A percentile compares a stretch with the other conserved stretches of the same genome.
Evolutionary conservation across 2,113 vertebrate species (phyloP).

Genomic region (Zingel zingel): DNA sequence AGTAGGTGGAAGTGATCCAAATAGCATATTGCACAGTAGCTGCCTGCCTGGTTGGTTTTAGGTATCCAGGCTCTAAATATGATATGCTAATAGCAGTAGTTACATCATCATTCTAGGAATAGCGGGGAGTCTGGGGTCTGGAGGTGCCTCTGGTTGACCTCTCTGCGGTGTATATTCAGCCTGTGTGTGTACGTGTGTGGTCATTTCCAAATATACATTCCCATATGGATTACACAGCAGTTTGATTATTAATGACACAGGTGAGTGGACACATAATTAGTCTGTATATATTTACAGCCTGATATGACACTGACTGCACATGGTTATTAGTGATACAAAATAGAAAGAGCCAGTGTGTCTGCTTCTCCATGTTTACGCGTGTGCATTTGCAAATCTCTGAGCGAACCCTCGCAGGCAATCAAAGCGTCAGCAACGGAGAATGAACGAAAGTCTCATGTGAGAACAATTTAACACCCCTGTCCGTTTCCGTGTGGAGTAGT

Average conservation of each 20-base stretch:
- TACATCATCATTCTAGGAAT: slow-evolving; percentile 82
- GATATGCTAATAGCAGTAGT: slow-evolving; percentile 78
- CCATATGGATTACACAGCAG: slow-evolving; percentile 75
- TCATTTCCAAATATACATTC: slow-evolving; percentile 79
- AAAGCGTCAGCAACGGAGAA: slow-evolving; percentile 73
- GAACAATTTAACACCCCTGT: slow-evolving; percentile 60
- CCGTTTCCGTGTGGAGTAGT: slow-evolving; percentile 44
- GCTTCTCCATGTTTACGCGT: neutral
- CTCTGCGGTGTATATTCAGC: slow-evolving; percentile 70
- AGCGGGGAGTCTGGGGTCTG: slow-evolving; percentile 78
- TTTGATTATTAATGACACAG: slow-evolving; percentile 59
- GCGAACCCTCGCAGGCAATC: slow-evolving; percentile 63
- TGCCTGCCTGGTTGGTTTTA: slow-evolving; percentile 71
- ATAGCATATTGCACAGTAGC: slow-evolving; percentile 76
- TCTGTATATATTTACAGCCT: slow-evolving; percentile 47
- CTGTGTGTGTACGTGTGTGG: slow-evolving; percentile 72
- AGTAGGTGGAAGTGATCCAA: slow-evolving; percentile 56
- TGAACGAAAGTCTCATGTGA: slow-evolving; percentile 60
- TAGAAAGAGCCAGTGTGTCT: neutral
- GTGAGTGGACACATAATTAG: slow-evolving; percentile 63
- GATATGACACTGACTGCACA: slow-evolving; percentile 18
- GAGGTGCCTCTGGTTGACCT: slow-evolving; percentile 74
- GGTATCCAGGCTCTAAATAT: slow-evolving; percentile 72
- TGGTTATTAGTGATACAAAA: slow-evolving; percentile 37
- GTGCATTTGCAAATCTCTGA: slow-evolving; percentile 26